Percentiles rank a stretch among this genome's conserved stretches.
These are phyloP conservation scores for Todiramphus chloris DNA, from an alignment of 2,113 vertebrate species.

Conservation along the genomic window DNA sequence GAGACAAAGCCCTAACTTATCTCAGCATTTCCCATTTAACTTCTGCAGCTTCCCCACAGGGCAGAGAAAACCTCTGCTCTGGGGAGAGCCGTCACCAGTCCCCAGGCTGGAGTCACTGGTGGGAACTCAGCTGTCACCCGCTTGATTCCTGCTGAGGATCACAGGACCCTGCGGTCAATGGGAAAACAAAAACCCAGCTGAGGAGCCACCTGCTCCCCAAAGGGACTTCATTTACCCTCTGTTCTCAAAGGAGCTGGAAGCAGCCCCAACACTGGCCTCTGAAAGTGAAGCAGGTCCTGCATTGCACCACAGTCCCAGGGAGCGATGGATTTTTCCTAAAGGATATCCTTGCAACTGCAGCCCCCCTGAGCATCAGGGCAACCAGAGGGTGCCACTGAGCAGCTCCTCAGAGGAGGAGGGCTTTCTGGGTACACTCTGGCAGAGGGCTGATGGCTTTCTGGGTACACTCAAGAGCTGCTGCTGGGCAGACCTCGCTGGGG, in stretches of 20 bases:
- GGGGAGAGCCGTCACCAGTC: background rate
- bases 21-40: constrained; percentile 30
- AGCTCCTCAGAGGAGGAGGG: background rate
- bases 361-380: background rate
- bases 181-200: background rate
- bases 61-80: background rate
- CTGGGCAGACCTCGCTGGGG: background rate
- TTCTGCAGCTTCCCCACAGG: background rate
- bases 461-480: background rate
- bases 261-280: background rate
- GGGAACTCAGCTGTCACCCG: background rate
- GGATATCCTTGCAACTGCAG: background rate
- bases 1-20: background rate
- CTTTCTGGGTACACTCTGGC: background rate
- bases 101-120: background rate
- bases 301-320: rapidly evolving
- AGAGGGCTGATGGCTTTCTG: background rate
- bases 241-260: background rate
- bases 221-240: background rate
- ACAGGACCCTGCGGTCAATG: background rate
- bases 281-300: background rate
- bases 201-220: background rate
- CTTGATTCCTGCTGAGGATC: constrained; percentile 10
- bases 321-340: background rate
- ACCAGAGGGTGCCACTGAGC: background rate